Conservation (phyloP, 2,888 invertebrate species). For the Saturnia japonica region DNA sequence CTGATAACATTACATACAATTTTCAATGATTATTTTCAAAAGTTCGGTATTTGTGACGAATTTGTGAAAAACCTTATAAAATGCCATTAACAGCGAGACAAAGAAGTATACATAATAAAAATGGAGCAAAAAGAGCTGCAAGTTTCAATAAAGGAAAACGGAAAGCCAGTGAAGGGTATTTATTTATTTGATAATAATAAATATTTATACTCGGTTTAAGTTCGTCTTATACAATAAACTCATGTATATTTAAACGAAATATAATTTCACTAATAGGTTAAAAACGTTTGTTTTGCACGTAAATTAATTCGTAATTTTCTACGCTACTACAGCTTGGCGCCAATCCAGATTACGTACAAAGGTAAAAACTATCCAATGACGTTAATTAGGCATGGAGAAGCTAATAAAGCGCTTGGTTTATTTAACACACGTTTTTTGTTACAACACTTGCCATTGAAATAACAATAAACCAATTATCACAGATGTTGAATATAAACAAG, state of each 20-base stretch:
- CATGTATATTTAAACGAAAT: neutral
- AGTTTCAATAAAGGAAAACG: constrained; percentile 70
- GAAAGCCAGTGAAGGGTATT: constrained; percentile 67
- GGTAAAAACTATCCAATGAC: constrained; percentile 49
- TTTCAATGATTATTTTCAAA: neutral
- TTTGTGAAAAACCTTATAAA: constrained; percentile 15
- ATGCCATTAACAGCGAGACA: constrained; percentile 75
- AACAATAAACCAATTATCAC: constrained; percentile 10
- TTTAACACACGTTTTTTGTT: constrained; percentile 9
- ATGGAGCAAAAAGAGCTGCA: constrained; percentile 64
- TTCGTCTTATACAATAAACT: neutral
- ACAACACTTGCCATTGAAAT: neutral
- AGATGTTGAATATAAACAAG: constrained; percentile 12
- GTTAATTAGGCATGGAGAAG: constrained; percentile 40
- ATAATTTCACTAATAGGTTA: constrained; percentile 19
- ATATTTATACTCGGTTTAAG: constrained; percentile 5
- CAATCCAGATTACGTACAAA: constrained; percentile 51
- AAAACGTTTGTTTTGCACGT: constrained; percentile 23
- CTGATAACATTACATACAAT: constrained; percentile 13
- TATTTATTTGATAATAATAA: constrained; percentile 17
- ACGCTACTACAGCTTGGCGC: constrained; percentile 51
- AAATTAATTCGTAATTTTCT: constrained; percentile 29
- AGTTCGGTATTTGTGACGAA: neutral
- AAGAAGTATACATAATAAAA: constrained; percentile 73
- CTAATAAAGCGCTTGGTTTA: constrained; percentile 29